These are phyloP conservation scores for Epinephelus malabaricus DNA, from an alignment of 2,797 vertebrate species.

Conservation along the genomic window DNA sequence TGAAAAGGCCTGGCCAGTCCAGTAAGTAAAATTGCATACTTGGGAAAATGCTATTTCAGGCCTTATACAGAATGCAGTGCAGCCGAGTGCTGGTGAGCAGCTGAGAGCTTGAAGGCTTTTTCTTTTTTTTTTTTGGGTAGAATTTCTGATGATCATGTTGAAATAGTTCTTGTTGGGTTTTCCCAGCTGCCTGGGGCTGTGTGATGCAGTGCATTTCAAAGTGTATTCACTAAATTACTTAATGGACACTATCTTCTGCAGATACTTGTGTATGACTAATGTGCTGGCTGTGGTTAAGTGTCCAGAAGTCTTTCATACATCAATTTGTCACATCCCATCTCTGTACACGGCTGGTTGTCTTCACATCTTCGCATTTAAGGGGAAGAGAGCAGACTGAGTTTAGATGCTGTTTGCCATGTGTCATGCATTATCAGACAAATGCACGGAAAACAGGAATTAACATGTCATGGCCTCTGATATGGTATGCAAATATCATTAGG, in stretches of 20 bases:
- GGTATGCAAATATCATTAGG: not conserved
- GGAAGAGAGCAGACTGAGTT: not conserved
- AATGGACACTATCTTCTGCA: conserved; percentile 8
- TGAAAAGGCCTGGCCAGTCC: not conserved
- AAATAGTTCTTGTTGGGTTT: not conserved
- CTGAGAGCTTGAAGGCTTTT: not conserved
- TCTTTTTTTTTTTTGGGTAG: too few species aligned
- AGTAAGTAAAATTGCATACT: not conserved
- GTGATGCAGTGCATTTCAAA: not conserved
- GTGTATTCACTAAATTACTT: not conserved
- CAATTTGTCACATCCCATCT: conserved; percentile 20
- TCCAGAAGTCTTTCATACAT: conserved; percentile 25
- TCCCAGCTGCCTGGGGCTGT: not conserved
- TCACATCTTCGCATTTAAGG: not conserved
- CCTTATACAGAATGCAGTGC: not conserved
- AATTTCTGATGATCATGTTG: not conserved
- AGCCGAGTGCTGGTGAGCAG: not conserved
- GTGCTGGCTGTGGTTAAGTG: conserved; percentile 27
- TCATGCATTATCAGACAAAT: conserved; percentile 1
- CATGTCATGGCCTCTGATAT: not conserved
- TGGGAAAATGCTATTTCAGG: not conserved
- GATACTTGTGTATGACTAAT: conserved; percentile 21
- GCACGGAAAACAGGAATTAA: not conserved
- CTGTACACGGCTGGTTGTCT: not conserved
- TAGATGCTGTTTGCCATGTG: not conserved